Evolutionary conservation across 2,888 invertebrate genomes (phyloP).

Genomic region (Colostygia pectinataria): DNA sequence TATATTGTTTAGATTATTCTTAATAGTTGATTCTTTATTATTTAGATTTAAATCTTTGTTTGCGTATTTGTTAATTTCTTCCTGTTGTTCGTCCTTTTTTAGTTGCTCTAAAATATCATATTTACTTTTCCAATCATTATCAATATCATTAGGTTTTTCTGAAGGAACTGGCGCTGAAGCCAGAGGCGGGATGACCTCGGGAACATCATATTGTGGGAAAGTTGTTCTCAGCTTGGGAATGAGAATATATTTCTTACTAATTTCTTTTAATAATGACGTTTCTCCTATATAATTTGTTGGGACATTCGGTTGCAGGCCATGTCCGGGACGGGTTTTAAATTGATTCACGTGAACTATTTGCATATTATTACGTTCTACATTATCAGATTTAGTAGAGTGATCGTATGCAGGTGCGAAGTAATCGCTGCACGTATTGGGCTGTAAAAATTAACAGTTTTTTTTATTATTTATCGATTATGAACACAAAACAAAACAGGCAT

Average conservation of each 20-base stretch:
- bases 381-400: constrained; percentile 18
- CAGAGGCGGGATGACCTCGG: constrained; percentile 24
- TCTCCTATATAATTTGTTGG: constrained; percentile 44
- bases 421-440: constrained; percentile 27
- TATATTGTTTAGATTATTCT: background rate
- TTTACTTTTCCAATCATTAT: constrained; percentile 72
- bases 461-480: no score
- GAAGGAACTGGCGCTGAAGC: constrained; percentile 14
- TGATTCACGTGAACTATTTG: constrained; percentile 14
- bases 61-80: constrained; percentile 10
- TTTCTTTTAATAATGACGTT: constrained; percentile 55
- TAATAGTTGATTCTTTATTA: constrained; percentile 1
- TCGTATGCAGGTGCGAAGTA: constrained; percentile 15
- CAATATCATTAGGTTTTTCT: constrained; percentile 31
- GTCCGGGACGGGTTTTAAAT: constrained; percentile 25
- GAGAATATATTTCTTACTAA: constrained; percentile 70
- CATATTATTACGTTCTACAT: constrained; percentile 16
- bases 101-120: constrained; percentile 69
- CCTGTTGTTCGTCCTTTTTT: constrained; percentile 53
- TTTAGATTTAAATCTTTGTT: constrained; percentile 12
- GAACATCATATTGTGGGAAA: constrained; percentile 34
- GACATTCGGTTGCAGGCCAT: constrained; percentile 32
- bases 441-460: constrained; percentile 24
- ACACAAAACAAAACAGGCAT: no score
- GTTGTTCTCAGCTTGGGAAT: constrained; percentile 59